These are phyloP conservation scores for Spodoptera litura DNA, from an alignment of 1,140 invertebrate species.

Conservation along the genomic window DNA sequence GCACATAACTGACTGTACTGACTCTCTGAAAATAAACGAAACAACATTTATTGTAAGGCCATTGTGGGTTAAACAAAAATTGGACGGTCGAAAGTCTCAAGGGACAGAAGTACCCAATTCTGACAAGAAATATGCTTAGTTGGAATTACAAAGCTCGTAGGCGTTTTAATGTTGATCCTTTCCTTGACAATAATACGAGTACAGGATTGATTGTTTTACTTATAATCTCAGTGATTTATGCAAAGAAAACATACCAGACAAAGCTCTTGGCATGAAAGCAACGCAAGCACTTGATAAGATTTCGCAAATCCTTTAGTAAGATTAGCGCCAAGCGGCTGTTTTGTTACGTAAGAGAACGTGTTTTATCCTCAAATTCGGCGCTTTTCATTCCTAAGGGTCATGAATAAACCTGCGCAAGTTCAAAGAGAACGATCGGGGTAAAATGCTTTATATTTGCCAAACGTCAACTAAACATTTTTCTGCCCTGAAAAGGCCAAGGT, in stretches of 20 bases:
- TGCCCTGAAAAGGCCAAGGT: neutral
- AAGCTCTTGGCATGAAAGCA: neutral
- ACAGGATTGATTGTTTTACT: neutral
- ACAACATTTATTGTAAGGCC: slow-evolving; percentile 5
- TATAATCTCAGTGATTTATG: neutral
- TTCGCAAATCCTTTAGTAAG: slow-evolving; percentile 9
- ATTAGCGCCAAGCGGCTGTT: slow-evolving; percentile 1
- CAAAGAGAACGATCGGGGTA: neutral
- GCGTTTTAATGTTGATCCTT: neutral
- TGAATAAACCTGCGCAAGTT: neutral
- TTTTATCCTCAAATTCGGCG: neutral
- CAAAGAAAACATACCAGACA: too few species aligned
- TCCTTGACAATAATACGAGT: neutral
- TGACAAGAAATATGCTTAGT: slow-evolving; percentile 16
- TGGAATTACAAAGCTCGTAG: slow-evolving; percentile 12
- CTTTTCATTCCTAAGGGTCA: neutral
- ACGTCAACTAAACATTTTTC: slow-evolving; percentile 25
- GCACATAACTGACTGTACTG: slow-evolving; percentile 91
- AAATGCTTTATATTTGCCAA: neutral
- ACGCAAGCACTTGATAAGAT: slow-evolving; percentile 3
- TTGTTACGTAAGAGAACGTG: neutral
- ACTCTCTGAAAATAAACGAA: slow-evolving; percentile 84
- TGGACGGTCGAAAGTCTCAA: slow-evolving; percentile 2
- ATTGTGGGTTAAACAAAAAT: slow-evolving; percentile 1
- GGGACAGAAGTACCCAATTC: neutral